phyloP scores from a whole-genome alignment of 2,113 vertebrate genomes.

The Halichoerus grypus region DNA sequence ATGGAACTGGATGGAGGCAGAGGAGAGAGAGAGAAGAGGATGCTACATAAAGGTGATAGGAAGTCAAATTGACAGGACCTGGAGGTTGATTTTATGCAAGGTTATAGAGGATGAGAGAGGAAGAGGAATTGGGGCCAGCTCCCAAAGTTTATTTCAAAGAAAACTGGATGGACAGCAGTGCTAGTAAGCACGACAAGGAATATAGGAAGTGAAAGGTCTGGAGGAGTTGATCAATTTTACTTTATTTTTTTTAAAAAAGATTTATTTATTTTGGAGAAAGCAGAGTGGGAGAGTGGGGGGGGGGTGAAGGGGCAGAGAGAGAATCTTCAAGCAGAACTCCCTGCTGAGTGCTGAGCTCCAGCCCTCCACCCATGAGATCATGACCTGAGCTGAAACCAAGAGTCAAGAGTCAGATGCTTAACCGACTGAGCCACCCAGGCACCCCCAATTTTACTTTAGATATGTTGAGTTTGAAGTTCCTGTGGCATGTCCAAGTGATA shows the following conservation, averaged over 20 bases:
- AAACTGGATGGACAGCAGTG: accelerated
- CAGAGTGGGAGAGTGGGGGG: too few relatives aligned
- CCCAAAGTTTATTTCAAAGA: not conserved
- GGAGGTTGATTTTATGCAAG: not conserved
- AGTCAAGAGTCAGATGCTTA: not conserved
- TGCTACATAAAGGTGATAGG: not conserved
- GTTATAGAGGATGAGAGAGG: not conserved
- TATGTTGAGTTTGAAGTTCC: not conserved
- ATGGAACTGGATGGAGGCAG: not conserved
- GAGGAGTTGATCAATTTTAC: not conserved
- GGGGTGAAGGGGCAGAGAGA: not conserved
- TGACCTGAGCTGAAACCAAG: not conserved
- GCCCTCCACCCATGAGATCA: not conserved
- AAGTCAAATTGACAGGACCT: not conserved
- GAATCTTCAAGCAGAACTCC: not conserved
- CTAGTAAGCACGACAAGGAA: not conserved
- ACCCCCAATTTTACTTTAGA: not conserved
- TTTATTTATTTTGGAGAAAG: not conserved
- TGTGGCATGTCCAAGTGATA: not conserved
- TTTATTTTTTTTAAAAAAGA: not conserved
- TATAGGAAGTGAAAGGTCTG: not conserved
- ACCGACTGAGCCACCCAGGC: not conserved
- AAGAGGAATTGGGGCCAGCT: not conserved
- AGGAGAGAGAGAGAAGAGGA: not conserved
- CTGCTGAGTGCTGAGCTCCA: not conserved